Evolutionary conservation across 2,797 vertebrate species (phyloP).

Genomic region (Bryconaethiops microstoma): DNA sequence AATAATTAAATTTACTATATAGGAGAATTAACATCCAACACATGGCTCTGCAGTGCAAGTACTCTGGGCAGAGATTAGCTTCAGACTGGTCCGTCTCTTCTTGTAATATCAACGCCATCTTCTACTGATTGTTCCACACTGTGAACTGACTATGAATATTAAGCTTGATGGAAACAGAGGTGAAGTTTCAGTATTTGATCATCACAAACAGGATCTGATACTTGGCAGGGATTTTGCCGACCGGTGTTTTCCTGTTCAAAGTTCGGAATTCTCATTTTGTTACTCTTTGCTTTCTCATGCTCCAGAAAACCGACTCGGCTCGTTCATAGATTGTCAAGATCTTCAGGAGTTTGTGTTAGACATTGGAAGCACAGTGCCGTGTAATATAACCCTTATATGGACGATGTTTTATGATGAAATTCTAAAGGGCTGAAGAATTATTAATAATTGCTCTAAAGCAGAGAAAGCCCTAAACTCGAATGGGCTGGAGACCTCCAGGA

Average conservation of each 20-base stretch:
- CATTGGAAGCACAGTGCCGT: background rate
- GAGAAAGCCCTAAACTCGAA: background rate
- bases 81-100: background rate
- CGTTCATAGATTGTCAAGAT: background rate
- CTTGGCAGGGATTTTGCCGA: background rate
- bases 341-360: background rate
- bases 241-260: background rate
- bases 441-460: background rate
- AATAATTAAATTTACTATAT: too few species aligned
- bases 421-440: background rate
- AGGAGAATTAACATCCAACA: background rate
- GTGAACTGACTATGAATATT: conserved; percentile 63
- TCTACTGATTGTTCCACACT: background rate
- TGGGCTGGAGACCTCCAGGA: background rate
- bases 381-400: background rate
- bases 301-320: background rate
- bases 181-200: conserved; percentile 82
- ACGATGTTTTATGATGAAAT: background rate
- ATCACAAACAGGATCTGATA: conserved; percentile 68
- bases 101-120: background rate
- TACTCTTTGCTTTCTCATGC: background rate
- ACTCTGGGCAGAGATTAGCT: conserved; percentile 7
- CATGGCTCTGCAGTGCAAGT: conserved; percentile 8
- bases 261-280: background rate
- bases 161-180: conserved; percentile 83